Evolutionary conservation across 2,797 vertebrate genomes (phyloP), one percentile per base, ranked within the genome.

Genomic region (Scarus forsteni): DNA sequence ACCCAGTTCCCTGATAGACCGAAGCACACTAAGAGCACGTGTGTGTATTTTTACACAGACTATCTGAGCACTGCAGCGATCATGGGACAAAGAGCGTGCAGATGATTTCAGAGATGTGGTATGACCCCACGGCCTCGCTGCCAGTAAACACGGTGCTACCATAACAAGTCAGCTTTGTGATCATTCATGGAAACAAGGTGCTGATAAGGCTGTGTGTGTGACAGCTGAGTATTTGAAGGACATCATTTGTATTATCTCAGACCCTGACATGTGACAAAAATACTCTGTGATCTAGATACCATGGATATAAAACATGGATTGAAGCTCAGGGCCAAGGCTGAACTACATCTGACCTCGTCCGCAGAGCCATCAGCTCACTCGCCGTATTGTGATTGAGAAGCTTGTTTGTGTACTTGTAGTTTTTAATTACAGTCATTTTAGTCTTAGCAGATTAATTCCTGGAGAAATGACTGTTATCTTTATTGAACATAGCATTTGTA

Each of bases 221-320:
- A 81, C 88, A 90, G 89, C 88, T 91, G 86, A 59, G 69, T 57
- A 89, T 89, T 79, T 88, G 59, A 81, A 68, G 50, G 43, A 39
- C 67, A 81, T 64, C 12, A 86, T 85, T 85, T 81, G 62, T 73
- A 65, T 81, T 42, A 58, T 15, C 54, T 12, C 35, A 10, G 8
- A n/a, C 8, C 10, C 52, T 63, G 45, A 27, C 38, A 63, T 34
- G 59, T 65, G 58, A 75, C 77, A 54, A 75, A 83, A 85, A 75
- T 58, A 27, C 51, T 27, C 10, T 7, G 39, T 62, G 68, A 64
- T 84, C 71, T 43, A 63, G 71, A 83, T 70, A 64, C 52, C 48
- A 16, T 5, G 40, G 55, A 40, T 55, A 57, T 79, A 76, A 73
- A 73, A 79, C 76, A 68, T 55, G 49, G 45, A 83, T 66, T n/a